phyloP scores from a whole-genome alignment of 64 coral and sea anemone species.

The Catalaphyllia jardinei region DNA sequence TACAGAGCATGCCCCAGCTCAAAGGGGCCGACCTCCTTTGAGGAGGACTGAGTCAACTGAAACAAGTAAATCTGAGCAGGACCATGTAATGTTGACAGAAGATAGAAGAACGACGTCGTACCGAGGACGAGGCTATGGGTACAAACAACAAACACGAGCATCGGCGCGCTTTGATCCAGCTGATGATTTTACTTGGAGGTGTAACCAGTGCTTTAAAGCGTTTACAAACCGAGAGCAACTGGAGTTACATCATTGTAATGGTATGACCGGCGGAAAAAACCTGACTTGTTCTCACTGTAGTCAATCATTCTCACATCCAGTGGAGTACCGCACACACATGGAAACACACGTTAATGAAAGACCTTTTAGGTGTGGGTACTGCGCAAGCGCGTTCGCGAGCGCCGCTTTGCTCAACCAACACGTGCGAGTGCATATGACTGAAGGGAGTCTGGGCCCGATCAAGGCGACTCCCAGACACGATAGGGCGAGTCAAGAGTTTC shows the following conservation, averaged over 20 bases:
- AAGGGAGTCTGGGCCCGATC: slow-evolving; percentile 42
- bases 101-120: slow-evolving; percentile 62
- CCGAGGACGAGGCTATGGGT: slow-evolving; percentile 64
- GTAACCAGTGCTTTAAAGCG: slow-evolving; percentile 93
- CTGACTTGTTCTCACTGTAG: slow-evolving; percentile 83
- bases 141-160: slow-evolving; percentile 48
- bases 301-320: slow-evolving; percentile 81
- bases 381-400: slow-evolving; percentile 87
- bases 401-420: slow-evolving; percentile 88
- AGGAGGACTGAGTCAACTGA: slow-evolving; percentile 48
- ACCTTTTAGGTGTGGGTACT: slow-evolving; percentile 90
- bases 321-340: slow-evolving; percentile 83
- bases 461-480: slow-evolving; percentile 69
- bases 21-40: slow-evolving; percentile 84
- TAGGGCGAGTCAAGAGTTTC: slow-evolving; percentile 45
- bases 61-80: slow-evolving; percentile 52
- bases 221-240: slow-evolving; percentile 91
- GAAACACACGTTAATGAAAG: slow-evolving; percentile 89
- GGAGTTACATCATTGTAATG: slow-evolving; percentile 85
- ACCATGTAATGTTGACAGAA: slow-evolving; percentile 62
- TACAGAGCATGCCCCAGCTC: slow-evolving; percentile 72
- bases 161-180: slow-evolving; percentile 28
- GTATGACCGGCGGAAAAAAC: slow-evolving; percentile 65
- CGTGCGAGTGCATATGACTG: slow-evolving; percentile 89
- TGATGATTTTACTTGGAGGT: slow-evolving; percentile 92